Conservation (phyloP, 2,113 vertebrate species). For the Puntigrus tetrazona region DNA sequence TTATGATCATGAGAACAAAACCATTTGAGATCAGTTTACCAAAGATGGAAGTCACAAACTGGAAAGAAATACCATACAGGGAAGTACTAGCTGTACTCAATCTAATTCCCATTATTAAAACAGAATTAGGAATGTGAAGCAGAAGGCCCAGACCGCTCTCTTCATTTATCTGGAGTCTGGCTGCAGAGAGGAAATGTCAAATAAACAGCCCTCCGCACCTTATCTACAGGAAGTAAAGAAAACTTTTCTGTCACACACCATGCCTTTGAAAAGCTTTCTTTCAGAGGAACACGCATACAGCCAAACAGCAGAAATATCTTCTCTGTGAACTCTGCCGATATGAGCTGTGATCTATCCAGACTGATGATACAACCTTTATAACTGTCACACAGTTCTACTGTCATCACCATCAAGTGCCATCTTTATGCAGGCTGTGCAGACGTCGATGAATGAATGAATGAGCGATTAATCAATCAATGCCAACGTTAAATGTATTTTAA, state of each 20-base stretch:
- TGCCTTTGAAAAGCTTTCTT: neutral
- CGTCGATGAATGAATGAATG: neutral
- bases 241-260: constrained; percentile 12
- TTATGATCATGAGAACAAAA: neutral
- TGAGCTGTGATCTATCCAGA: constrained; percentile 5
- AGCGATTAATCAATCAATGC: neutral
- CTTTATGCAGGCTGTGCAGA: neutral
- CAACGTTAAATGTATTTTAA: neutral
- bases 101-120: constrained; percentile 5
- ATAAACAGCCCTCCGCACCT: constrained; percentile 53
- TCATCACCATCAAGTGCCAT: neutral
- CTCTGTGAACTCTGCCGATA: neutral
- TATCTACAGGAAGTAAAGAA: constrained; percentile 52
- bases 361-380: neutral
- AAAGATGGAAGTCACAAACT: constrained; percentile 5
- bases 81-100: neutral
- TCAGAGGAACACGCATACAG: neutral
- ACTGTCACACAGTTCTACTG: neutral
- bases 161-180: constrained; percentile 49
- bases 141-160: neutral
- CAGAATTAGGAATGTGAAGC: constrained; percentile 20
- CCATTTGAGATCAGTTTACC: neutral
- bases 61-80: neutral
- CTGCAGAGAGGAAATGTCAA: constrained; percentile 56
- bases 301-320: neutral